Evolutionary conservation across 2,797 vertebrate species (phyloP).

Genomic region (Leuciscus waleckii): DNA sequence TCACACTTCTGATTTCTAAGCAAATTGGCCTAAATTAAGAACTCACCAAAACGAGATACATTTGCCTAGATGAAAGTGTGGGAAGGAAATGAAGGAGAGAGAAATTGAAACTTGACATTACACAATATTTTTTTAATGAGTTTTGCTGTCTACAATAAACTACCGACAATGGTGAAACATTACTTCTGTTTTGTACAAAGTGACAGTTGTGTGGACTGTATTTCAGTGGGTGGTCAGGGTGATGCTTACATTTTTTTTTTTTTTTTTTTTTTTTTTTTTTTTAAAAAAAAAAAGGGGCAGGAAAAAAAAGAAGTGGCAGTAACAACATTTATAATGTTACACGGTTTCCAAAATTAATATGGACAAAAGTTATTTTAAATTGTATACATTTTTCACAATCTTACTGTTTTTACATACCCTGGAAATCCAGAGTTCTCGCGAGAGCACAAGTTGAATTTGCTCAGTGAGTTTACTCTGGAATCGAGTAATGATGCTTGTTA

Average conservation of each 20-base stretch:
- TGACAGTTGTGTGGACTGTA: neutral
- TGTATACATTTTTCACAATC: neutral
- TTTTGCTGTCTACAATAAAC: neutral
- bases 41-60: neutral
- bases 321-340: no score
- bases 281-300: no score
- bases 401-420: neutral
- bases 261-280: no score
- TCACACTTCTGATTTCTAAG: slow-evolving; percentile 26
- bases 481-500: no score
- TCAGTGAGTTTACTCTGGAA: no score
- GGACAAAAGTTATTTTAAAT: neutral
- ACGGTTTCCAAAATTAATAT: neutral
- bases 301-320: no score
- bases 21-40: slow-evolving; percentile 28
- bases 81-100: neutral
- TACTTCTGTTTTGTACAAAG: neutral
- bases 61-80: slow-evolving; percentile 18
- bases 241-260: no score
- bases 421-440: no score
- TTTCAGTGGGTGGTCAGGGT: neutral
- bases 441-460: no score
- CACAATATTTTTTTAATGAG: neutral
- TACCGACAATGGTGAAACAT: neutral
- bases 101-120: neutral